Percentiles rank a stretch among this genome's conserved stretches.
These are phyloP conservation scores for Drosophila rubida DNA, from an alignment of 2,888 invertebrate genomes.

Conservation along the genomic window DNA sequence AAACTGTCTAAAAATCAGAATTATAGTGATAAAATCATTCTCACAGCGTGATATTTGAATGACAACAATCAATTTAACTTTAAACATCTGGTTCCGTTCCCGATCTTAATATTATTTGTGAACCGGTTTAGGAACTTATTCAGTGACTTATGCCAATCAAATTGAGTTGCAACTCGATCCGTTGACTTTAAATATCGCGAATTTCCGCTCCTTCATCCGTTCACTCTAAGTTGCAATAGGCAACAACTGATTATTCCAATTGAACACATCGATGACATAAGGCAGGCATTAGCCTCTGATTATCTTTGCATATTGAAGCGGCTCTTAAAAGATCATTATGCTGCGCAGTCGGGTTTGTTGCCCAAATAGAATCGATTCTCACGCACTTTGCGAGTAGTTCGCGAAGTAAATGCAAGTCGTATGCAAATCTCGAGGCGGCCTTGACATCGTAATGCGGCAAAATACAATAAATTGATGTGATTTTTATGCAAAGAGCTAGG, in stretches of 20 bases:
- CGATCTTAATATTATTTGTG: background rate
- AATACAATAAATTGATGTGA: constrained; percentile 75
- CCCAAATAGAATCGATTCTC: constrained; percentile 17
- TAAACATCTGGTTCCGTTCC: too few relatives aligned
- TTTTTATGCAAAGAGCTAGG: constrained; percentile 67
- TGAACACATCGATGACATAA: background rate
- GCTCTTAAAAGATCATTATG: constrained; percentile 25
- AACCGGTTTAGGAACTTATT: background rate
- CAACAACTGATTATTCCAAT: background rate
- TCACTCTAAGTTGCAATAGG: background rate
- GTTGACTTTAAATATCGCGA: background rate
- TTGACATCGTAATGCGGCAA: constrained; percentile 67
- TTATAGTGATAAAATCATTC: too few relatives aligned
- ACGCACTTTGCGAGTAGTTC: constrained; percentile 50
- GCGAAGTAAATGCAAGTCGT: constrained; percentile 59
- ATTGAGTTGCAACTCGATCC: background rate
- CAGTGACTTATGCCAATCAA: background rate
- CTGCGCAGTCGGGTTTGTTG: background rate
- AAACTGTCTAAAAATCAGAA: background rate
- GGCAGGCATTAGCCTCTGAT: background rate
- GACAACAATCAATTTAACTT: background rate
- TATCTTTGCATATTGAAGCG: constrained; percentile 15
- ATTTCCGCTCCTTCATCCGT: background rate
- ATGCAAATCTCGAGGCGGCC: constrained; percentile 66
- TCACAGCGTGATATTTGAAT: too few relatives aligned